Conservation (phyloP, 2,113 vertebrate genomes). For the Dipodomys ordii region DNA sequence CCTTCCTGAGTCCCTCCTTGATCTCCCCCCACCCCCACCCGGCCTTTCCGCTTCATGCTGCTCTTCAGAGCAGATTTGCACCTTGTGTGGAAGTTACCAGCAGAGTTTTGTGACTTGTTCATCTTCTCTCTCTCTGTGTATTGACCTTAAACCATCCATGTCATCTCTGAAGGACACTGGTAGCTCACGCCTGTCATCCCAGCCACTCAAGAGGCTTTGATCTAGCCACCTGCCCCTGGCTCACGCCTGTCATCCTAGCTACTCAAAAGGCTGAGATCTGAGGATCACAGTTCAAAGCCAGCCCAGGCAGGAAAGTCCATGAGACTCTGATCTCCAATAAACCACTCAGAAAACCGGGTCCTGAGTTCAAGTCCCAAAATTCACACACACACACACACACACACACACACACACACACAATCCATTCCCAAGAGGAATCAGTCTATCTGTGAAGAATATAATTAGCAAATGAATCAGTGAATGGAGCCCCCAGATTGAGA, state of each 20-base stretch:
- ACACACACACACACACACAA: no score
- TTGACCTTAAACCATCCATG: no score
- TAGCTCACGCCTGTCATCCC: no score
- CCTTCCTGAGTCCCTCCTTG: not conserved
- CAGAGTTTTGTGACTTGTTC: not conserved
- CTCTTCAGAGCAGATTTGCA: not conserved
- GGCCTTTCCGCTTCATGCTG: not conserved
- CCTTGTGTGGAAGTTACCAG: not conserved
- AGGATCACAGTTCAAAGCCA: no score
- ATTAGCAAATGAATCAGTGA: not conserved
- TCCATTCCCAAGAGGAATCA: not conserved
- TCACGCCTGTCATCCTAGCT: no score
- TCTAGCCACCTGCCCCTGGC: no score
- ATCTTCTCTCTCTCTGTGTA: not conserved
- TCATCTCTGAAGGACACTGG: no score
- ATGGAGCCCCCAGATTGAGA: not conserved
- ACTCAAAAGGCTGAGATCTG: no score
- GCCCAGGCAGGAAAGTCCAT: no score
- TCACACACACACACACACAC: no score
- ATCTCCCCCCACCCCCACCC: accelerated
- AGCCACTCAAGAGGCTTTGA: no score
- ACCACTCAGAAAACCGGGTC: not conserved
- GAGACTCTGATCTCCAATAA: no score
- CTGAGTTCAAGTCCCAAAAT: not conserved
- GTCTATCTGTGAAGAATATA: not conserved